Conservation (phyloP, 2,113 vertebrate genomes). For the Tylochromis polylepis region DNA sequence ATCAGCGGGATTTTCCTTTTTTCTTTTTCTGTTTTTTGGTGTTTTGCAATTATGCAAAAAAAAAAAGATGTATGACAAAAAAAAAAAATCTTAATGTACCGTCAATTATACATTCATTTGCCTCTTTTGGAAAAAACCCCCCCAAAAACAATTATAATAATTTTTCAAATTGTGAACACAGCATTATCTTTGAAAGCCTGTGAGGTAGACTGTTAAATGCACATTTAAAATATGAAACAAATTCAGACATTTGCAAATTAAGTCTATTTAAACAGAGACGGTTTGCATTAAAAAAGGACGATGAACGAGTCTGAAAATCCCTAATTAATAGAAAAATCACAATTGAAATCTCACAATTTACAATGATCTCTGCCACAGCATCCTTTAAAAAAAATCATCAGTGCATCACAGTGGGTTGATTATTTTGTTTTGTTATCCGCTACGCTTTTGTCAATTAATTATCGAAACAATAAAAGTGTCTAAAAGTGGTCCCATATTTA, state of each 20-base stretch:
- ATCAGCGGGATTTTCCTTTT: not conserved
- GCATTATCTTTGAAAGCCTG: not conserved
- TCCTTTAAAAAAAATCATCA: not conserved
- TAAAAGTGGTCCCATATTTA: not conserved
- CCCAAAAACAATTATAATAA: not conserved
- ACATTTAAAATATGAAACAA: constrained; percentile 16
- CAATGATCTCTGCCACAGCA: not conserved
- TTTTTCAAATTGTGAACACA: not conserved
- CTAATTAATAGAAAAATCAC: not conserved
- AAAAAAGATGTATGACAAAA: not conserved
- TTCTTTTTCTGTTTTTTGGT: not conserved
- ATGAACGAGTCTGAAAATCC: not conserved
- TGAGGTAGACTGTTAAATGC: constrained; percentile 64
- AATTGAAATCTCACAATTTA: not conserved
- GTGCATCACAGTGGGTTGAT: not conserved
- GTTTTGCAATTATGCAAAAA: not conserved
- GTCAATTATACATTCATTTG: constrained; percentile 19
- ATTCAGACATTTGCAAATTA: constrained; percentile 2
- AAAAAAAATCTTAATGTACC: not conserved
- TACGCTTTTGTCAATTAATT: not conserved
- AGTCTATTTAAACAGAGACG: not conserved
- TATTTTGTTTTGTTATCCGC: not conserved
- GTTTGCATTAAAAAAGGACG: not conserved
- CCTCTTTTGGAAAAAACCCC: not conserved
- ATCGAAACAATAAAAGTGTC: not conserved